Base-by-base conservation (phyloP, 2,797 vertebrate species). In the Neosilurus mollespiculum region DNA sequence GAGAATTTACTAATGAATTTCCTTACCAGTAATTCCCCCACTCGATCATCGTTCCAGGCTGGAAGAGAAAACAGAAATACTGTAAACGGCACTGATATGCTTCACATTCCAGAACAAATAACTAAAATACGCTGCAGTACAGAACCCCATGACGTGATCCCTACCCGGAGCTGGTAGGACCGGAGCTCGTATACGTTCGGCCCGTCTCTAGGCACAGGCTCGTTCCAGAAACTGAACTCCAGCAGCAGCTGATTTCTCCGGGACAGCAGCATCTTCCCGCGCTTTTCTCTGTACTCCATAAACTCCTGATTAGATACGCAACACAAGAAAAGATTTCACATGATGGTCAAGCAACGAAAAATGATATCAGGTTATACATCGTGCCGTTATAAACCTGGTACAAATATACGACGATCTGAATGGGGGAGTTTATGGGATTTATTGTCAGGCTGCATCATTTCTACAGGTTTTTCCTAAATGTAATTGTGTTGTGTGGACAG, bases 1-100 rank as follows among this genome's bases (percentile, higher is more conserved):
- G 3, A 26, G 0, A 26, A 24, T n/a, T 16, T 26, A 54, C 7
- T 18, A 59, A 49, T 22, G 30, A 72, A 18, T 70, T 76, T 15
- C 2, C 93, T 96, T 91, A 98, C 98, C 98, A 99, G 92, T 98
- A 97, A 91, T 99, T 99, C 83, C 97, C 97, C 98, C 98, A 99
- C 87, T 99, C 97, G 64, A 99, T 99, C 97, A 99, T 99, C 6
- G 98, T 98, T 87, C 98, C 97, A 11, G 98, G 98, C 97, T 99
- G 91, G 82, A 94, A 93, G 73, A 88, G 87, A 87, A 91, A 87
- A 90, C 3, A 87, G 2, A 14, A 6, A 54, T 30, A 18, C 1
- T n/a, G 22, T n/a, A n/a, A 10, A 14, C 20, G n/a, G 37, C 43
- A 70, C 10, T 1, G 67, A 51, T 2, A 49, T 22, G 1, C 1